Conservation (phyloP, 2,113 vertebrate species). For the Epinephelus fuscoguttatus region DNA sequence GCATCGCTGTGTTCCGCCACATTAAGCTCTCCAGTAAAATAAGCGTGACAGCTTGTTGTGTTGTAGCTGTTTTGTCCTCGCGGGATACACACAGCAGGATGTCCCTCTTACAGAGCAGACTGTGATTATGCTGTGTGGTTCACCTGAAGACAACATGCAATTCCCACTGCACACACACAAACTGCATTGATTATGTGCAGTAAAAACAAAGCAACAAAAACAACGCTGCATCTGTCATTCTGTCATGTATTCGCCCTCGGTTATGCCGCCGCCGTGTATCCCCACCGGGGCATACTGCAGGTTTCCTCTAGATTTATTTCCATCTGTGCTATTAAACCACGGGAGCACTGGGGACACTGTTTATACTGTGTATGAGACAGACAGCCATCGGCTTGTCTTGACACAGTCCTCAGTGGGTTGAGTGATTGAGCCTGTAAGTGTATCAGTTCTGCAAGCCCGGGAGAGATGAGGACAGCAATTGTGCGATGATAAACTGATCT, state of each 20-base stretch:
- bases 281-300: conserved; percentile 4
- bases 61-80: conserved; percentile 7
- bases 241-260: conserved; percentile 18
- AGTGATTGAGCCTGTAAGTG: conserved; percentile 15
- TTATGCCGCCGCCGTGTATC: not conserved
- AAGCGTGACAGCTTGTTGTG: conserved; percentile 29
- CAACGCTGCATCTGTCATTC: conserved; percentile 33
- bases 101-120: conserved; percentile 10
- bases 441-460: conserved; percentile 1
- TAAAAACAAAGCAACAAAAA: conserved; percentile 44
- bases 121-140: conserved; percentile 48
- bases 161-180: conserved; percentile 28
- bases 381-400: not conserved
- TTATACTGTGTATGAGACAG: not conserved
- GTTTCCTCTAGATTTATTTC: conserved; percentile 27
- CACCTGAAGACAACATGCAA: conserved; percentile 43
- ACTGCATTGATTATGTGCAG: conserved; percentile 39
- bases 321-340: conserved; percentile 20
- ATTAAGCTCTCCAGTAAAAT: conserved; percentile 20
- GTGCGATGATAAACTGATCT: conserved; percentile 26
- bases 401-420: conserved; percentile 19
- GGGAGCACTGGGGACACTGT: not conserved
- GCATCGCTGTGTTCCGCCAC: conserved; percentile 8
- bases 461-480: conserved; percentile 12
- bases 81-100: conserved; percentile 20